These are phyloP conservation scores for Thecophora atra DNA, from an alignment of 2,888 invertebrate species.

Conservation along the genomic window DNA sequence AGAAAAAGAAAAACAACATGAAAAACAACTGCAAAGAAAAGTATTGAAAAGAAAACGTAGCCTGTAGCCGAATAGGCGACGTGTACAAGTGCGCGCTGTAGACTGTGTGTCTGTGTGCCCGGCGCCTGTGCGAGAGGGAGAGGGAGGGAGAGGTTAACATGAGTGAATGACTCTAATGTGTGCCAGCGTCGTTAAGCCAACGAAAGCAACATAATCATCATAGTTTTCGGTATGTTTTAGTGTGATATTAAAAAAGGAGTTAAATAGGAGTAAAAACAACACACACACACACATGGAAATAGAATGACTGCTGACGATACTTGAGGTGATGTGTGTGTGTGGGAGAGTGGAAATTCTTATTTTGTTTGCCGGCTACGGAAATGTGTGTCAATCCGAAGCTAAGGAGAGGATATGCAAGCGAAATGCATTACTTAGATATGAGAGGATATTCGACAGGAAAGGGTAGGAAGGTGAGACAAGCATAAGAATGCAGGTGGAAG, in stretches of 20 bases:
- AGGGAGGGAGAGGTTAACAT: conserved; percentile 17
- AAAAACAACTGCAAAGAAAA: background rate
- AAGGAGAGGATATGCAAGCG: conserved; percentile 19
- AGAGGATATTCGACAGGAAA: too few species aligned
- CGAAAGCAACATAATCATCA: conserved; percentile 10
- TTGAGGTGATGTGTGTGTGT: conserved; percentile 12
- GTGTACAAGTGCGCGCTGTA: conserved; percentile 32
- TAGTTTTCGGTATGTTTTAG: conserved; percentile 24
- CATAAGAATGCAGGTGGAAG: background rate
- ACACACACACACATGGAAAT: background rate
- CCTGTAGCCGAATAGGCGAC: conserved; percentile 25
- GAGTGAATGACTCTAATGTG: conserved; percentile 40
- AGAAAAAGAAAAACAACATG: background rate
- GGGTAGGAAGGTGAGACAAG: background rate
- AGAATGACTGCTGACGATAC: background rate
- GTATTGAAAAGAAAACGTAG: conserved; percentile 26
- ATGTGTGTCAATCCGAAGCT: conserved; percentile 32
- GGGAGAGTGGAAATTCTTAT: background rate
- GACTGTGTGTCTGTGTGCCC: conserved; percentile 22
- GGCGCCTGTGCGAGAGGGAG: too few species aligned
- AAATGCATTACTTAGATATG: conserved; percentile 26
- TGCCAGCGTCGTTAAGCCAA: conserved; percentile 37
- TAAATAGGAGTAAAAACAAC: conserved; percentile 3
- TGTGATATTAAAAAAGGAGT: conserved; percentile 27
- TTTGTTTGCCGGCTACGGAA: conserved; percentile 13